These are phyloP conservation scores for Tetramorium parvispinum DNA, from an alignment of 1,140 invertebrate genomes.

Conservation along the genomic window DNA sequence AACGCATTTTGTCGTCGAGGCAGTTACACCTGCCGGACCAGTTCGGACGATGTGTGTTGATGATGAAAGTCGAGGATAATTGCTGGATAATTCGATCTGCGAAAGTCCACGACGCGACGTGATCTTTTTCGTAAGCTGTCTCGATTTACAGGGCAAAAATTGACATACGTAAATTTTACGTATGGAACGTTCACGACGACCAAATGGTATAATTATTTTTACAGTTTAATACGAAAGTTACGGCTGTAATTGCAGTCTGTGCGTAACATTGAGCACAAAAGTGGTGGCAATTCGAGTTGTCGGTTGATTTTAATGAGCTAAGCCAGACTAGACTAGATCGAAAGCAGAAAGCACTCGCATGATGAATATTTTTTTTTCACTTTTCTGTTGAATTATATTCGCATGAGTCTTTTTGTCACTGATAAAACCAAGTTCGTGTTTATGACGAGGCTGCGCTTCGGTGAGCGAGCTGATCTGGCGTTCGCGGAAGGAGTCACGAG, in stretches of 20 bases:
- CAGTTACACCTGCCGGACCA: conserved; percentile 56
- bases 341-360: not conserved
- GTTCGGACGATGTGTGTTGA: not conserved
- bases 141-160: not conserved
- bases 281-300: not conserved
- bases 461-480: conserved; percentile 45
- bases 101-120: not conserved
- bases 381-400: not conserved
- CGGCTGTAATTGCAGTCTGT: not conserved
- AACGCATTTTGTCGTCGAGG: conserved; percentile 18
- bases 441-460: conserved; percentile 20
- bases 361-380: not conserved
- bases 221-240: not conserved
- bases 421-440: conserved; percentile 28
- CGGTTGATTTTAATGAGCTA: not conserved
- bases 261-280: not conserved
- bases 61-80: conserved; percentile 47
- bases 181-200: not conserved
- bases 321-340: not conserved
- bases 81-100: conserved; percentile 10
- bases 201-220: conserved; percentile 23
- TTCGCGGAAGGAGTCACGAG: conserved; percentile 67
- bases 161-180: not conserved
- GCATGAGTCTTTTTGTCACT: conserved; percentile 23
- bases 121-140: not conserved